Evolutionary conservation across 2,888 invertebrate species (phyloP).

Genomic region (Teleiodes luculella): DNA sequence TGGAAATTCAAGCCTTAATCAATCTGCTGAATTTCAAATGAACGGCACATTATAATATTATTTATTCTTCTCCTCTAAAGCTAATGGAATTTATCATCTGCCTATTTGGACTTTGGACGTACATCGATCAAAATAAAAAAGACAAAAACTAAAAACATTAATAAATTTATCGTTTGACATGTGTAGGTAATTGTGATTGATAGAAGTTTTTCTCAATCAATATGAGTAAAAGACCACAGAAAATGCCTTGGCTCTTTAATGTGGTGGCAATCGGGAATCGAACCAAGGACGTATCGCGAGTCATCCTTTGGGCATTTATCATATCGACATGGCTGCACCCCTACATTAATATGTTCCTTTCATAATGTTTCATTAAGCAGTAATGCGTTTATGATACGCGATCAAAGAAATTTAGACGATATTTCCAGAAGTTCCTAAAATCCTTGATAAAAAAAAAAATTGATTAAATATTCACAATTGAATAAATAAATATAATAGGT

Average conservation of each 20-base stretch:
- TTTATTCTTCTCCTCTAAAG: not conserved
- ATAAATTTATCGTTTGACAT: not conserved
- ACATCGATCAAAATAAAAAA: not conserved
- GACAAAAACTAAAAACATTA: not conserved
- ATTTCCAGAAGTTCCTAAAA: not conserved
- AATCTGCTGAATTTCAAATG: constrained; percentile 61
- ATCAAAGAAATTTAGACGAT: constrained; percentile 10
- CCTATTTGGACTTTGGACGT: not conserved
- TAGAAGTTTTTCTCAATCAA: constrained; percentile 28
- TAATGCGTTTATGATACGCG: constrained; percentile 61
- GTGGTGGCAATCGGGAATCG: constrained; percentile 57
- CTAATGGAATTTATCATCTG: not conserved
- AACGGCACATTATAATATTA: constrained; percentile 10
- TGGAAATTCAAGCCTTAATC: constrained; percentile 66
- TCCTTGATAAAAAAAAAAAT: not conserved
- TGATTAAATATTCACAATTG: too few species aligned
- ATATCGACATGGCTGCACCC: constrained; percentile 68
- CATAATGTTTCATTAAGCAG: constrained; percentile 75
- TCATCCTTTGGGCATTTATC: constrained; percentile 69
- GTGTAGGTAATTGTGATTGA: constrained; percentile 30
- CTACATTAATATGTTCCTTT: constrained; percentile 62
- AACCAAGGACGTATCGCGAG: constrained; percentile 57
- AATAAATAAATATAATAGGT: not conserved
- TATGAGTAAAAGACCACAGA: constrained; percentile 29
- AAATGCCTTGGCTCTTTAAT: constrained; percentile 43